phyloP scores from a whole-genome alignment of 1,140 invertebrate species.

The Drosophila equinoxialis region DNA sequence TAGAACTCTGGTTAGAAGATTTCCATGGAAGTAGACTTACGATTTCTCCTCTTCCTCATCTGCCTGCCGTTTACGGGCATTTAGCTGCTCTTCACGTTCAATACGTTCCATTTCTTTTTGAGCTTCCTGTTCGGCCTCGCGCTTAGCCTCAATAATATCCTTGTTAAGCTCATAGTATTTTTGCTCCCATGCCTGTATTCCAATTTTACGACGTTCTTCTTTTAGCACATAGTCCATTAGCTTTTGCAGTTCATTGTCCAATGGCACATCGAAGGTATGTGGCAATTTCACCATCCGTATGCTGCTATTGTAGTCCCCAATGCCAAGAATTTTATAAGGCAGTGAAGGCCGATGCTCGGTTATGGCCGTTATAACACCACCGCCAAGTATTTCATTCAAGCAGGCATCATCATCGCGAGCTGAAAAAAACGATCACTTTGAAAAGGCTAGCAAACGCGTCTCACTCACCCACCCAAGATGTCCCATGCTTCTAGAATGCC shows the following conservation, averaged over 20 bases:
- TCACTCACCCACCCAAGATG: conserved; percentile 81
- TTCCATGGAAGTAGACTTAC: conserved; percentile 26
- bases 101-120: conserved; percentile 73
- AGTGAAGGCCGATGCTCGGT: conserved; percentile 84
- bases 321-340: conserved; percentile 84
- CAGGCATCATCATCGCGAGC: conserved; percentile 84
- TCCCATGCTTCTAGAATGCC: conserved; percentile 86
- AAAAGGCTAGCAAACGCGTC: too few relatives aligned
- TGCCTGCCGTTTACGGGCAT: conserved; percentile 41
- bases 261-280: conserved; percentile 76
- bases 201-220: conserved; percentile 68
- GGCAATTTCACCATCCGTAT: conserved; percentile 86
- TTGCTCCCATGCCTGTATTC: conserved; percentile 71
- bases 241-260: conserved; percentile 62
- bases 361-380: conserved; percentile 84
- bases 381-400: conserved; percentile 80
- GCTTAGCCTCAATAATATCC: conserved; percentile 79
- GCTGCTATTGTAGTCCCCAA: conserved; percentile 86
- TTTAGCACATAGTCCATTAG: conserved; percentile 58
- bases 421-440: background rate
- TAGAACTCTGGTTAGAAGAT: background rate
- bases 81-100: conserved; percentile 54
- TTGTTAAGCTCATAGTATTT: conserved; percentile 77
- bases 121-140: conserved; percentile 60
- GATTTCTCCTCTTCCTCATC: conserved; percentile 10